These are phyloP conservation scores for Brachionus rubens DNA, from an alignment of 1,140 invertebrate genomes.

Conservation along the genomic window DNA sequence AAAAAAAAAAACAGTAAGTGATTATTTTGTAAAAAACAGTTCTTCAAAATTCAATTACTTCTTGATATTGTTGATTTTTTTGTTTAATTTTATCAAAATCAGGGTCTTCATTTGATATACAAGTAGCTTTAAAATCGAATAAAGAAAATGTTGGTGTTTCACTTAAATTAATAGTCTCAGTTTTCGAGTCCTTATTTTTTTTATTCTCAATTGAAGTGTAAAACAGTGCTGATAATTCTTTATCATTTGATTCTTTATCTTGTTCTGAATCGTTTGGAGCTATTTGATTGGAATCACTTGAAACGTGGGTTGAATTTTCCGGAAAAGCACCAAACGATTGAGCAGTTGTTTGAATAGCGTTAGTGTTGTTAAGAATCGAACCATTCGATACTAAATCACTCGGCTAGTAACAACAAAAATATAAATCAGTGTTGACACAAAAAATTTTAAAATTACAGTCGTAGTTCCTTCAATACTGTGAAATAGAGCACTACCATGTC, in stretches of 20 bases:
- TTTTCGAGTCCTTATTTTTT: slow-evolving; percentile 47
- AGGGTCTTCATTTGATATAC: slow-evolving; percentile 54
- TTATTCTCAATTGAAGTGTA: not conserved
- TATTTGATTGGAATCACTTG: slow-evolving; percentile 30
- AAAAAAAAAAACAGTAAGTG: slow-evolving; percentile 39
- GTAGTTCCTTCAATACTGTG: slow-evolving; percentile 45
- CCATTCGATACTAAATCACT: slow-evolving; percentile 38
- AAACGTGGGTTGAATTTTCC: slow-evolving; percentile 41
- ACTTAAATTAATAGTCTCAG: slow-evolving; percentile 53
- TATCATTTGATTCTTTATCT: not conserved
- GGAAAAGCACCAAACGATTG: slow-evolving; percentile 39
- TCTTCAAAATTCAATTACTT: slow-evolving; percentile 50
- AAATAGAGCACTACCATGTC: slow-evolving; percentile 43
- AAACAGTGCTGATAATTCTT: slow-evolving; percentile 18
- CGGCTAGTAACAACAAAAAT: slow-evolving; percentile 14
- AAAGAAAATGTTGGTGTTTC: slow-evolving; percentile 59
- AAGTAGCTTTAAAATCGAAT: slow-evolving; percentile 55
- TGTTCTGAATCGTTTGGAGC: not conserved
- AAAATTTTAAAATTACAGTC: slow-evolving; percentile 31
- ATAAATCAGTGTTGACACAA: not conserved
- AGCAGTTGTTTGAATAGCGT: slow-evolving; percentile 29
- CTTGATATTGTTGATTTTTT: slow-evolving; percentile 54
- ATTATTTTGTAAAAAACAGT: not conserved
- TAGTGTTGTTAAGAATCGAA: slow-evolving; percentile 32
- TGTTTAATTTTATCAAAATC: slow-evolving; percentile 52